These are phyloP conservation scores for Cephalopachus bancanus DNA, from an alignment of 2,797 vertebrate species.

Conservation along the genomic window DNA sequence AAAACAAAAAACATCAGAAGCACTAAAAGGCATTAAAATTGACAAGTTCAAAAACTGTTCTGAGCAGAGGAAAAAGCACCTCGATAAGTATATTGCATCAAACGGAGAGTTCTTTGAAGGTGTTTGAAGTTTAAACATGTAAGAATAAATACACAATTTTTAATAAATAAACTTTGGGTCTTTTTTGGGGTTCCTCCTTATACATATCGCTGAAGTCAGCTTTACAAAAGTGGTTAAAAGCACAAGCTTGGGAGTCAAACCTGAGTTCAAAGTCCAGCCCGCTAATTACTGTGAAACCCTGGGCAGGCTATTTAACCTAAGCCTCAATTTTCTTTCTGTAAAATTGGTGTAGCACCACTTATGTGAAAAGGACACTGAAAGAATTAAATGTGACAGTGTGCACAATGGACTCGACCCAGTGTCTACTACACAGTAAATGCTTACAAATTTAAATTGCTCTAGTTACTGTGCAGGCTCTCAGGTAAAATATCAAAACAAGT, in stretches of 20 bases:
- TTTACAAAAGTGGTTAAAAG: background rate
- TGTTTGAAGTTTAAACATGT: no score
- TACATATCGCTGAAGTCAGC: background rate
- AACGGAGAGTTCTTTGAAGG: no score
- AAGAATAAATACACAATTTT: no score
- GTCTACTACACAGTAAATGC: background rate
- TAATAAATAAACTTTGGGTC: no score
- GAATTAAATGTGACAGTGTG: conserved; percentile 5
- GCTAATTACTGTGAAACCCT: background rate
- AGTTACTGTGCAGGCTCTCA: background rate
- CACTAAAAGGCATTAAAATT: no score
- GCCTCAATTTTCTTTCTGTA: background rate
- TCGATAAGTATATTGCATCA: no score
- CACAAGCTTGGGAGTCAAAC: background rate
- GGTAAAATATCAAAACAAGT: background rate
- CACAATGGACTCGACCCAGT: background rate
- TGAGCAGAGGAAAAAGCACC: no score
- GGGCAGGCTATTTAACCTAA: background rate
- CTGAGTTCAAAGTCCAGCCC: background rate
- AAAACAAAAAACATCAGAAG: no score
- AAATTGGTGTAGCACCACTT: background rate
- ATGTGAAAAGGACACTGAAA: background rate
- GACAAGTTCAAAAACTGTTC: no score
- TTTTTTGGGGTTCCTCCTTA: no score
- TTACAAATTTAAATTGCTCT: background rate